These are phyloP conservation scores for Amitus sp. DNA, from an alignment of 2,888 invertebrate genomes.

Conservation along the genomic window DNA sequence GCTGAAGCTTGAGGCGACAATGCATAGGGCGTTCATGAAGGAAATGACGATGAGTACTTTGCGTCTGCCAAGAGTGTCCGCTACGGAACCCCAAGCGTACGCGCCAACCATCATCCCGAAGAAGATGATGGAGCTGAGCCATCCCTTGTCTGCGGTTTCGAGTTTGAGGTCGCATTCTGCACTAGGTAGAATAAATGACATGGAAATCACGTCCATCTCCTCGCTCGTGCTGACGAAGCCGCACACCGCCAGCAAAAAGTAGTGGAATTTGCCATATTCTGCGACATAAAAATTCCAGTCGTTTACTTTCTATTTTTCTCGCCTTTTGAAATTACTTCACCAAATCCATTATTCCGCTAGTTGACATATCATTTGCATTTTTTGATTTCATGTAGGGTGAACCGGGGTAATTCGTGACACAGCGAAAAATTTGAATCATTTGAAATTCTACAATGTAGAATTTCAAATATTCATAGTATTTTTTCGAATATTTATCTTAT, in stretches of 20 bases:
- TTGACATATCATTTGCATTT: no score
- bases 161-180: constrained; percentile 92
- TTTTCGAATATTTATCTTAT: no score
- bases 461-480: no score
- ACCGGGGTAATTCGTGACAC: no score
- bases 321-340: not conserved
- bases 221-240: constrained; percentile 95
- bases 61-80: constrained; percentile 88
- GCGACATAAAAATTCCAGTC: constrained; percentile 36
- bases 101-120: constrained; percentile 95
- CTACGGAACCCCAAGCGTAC: constrained; percentile 91
- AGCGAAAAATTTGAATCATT: no score
- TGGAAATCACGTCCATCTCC: constrained; percentile 95
- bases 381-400: no score
- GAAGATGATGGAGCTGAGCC: constrained; percentile 84
- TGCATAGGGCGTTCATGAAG: constrained; percentile 89
- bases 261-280: constrained; percentile 92
- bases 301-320: not conserved
- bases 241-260: constrained; percentile 88
- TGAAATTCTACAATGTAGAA: no score
- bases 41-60: constrained; percentile 90
- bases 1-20: constrained; percentile 89
- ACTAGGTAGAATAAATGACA: constrained; percentile 93
- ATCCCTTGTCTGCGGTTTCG: constrained; percentile 86
- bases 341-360: no score